These are phyloP conservation scores for Hydrocynus forskahlii DNA, from an alignment of 2,797 vertebrate species.

Conservation along the genomic window DNA sequence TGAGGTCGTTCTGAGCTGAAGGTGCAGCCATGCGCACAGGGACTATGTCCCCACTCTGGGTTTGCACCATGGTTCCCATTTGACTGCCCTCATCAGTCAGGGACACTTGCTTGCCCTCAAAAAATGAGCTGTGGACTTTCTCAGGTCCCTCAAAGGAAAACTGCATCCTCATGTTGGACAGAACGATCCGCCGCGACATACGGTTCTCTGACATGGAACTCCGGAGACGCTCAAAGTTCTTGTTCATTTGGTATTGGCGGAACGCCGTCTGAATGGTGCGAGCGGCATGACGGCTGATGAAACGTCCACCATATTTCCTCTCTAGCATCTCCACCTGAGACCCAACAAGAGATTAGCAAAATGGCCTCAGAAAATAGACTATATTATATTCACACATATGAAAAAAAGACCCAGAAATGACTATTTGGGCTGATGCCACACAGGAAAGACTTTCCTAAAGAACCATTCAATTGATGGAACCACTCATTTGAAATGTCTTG, in stretches of 20 bases:
- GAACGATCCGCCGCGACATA: slow-evolving; percentile 87
- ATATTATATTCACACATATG: not conserved
- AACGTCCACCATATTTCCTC: slow-evolving; percentile 90
- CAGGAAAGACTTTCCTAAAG: not conserved
- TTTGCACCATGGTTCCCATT: slow-evolving; percentile 78
- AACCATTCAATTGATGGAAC: no score
- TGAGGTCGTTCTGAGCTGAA: slow-evolving; percentile 82
- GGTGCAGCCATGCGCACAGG: slow-evolving; percentile 82
- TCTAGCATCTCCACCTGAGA: slow-evolving; percentile 90
- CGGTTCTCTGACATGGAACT: slow-evolving; percentile 92
- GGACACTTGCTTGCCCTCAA: slow-evolving; percentile 92
- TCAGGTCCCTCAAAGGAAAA: slow-evolving; percentile 97
- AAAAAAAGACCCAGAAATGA: not conserved
- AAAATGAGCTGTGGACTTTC: slow-evolving; percentile 93
- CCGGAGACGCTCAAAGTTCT: slow-evolving; percentile 88
- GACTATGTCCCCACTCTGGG: slow-evolving; percentile 82
- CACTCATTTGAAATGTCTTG: no score
- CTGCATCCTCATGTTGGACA: slow-evolving; percentile 99
- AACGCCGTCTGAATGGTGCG: slow-evolving; percentile 90
- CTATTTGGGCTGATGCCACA: not conserved
- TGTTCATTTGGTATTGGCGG: slow-evolving; percentile 93
- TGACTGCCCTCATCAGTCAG: slow-evolving; percentile 86
- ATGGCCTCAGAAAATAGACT: not conserved
- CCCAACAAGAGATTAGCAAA: not conserved
- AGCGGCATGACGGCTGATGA: slow-evolving; percentile 88